Conservation (phyloP, 2,113 vertebrate genomes). For the Trochalopteron elliotii region DNA sequence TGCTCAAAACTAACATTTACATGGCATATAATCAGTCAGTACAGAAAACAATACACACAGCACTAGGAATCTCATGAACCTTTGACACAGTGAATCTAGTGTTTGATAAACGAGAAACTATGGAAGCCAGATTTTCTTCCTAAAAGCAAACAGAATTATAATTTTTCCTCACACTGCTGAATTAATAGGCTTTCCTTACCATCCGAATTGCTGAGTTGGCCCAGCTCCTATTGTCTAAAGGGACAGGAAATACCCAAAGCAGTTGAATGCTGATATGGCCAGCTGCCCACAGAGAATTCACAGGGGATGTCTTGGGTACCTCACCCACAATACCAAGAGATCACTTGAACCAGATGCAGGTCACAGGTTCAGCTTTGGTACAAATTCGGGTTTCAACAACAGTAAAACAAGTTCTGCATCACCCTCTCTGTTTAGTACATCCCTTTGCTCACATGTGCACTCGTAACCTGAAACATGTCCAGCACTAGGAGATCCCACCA, state of each 20-base stretch:
- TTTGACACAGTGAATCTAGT: background rate
- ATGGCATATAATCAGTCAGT: background rate
- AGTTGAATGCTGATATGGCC: background rate
- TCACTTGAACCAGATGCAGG: background rate
- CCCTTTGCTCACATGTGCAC: background rate
- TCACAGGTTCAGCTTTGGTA: background rate
- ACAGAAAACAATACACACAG: background rate
- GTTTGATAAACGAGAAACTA: background rate
- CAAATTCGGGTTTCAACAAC: background rate
- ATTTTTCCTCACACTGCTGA: background rate
- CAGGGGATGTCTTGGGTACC: rapidly evolving
- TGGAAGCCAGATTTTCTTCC: background rate
- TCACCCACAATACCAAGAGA: background rate
- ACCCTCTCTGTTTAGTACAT: background rate
- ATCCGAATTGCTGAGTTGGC: background rate
- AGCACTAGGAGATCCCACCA: background rate
- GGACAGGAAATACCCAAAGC: background rate
- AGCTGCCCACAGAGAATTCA: background rate
- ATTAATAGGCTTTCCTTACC: background rate
- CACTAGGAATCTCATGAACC: background rate
- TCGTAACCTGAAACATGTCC: background rate
- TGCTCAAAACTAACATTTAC: background rate
- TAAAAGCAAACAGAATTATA: background rate
- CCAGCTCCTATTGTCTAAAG: background rate
- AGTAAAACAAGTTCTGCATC: background rate